Percentiles rank a stretch among this genome's conserved stretches.
Evolutionary conservation across 2,113 vertebrate genomes (phyloP).

Genomic region (Siphamia tubifer): DNA sequence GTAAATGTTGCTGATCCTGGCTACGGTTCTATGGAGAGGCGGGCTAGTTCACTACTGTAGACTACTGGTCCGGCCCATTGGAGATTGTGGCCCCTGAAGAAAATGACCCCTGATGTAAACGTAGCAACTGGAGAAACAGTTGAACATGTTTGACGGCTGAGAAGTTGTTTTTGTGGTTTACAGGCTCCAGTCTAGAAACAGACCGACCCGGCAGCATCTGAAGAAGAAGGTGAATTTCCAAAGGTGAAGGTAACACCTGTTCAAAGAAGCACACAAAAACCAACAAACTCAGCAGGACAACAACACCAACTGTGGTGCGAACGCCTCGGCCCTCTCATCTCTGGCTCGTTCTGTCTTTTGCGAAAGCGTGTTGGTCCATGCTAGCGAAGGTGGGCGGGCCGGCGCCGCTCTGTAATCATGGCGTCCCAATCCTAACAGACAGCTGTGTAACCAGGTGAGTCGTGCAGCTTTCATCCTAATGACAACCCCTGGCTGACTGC

Average conservation of each 20-base stretch:
- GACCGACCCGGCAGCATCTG: too few species aligned
- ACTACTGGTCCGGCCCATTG: too few species aligned
- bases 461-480: constrained; percentile 70
- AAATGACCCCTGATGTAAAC: too few species aligned
- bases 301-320: constrained; percentile 12
- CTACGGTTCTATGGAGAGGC: too few species aligned
- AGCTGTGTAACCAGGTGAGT: constrained; percentile 74
- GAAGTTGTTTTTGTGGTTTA: too few species aligned
- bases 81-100: too few species aligned
- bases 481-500: constrained; percentile 60
- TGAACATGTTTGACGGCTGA: too few species aligned
- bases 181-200: neutral
- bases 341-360: neutral
- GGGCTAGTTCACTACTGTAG: too few species aligned
- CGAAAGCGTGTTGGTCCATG: constrained; percentile 29
- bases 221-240: constrained; percentile 11
- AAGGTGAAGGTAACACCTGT: constrained; percentile 51
- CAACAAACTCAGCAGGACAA: constrained; percentile 33
- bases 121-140: too few species aligned
- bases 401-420: constrained; percentile 66
- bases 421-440: constrained; percentile 34
- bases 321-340: constrained; percentile 39
- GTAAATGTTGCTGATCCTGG: too few species aligned
- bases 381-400: constrained; percentile 13
- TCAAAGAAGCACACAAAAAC: constrained; percentile 3